These are phyloP conservation scores for Tinamus major DNA, from an alignment of 2,797 vertebrate species.

Conservation along the genomic window DNA sequence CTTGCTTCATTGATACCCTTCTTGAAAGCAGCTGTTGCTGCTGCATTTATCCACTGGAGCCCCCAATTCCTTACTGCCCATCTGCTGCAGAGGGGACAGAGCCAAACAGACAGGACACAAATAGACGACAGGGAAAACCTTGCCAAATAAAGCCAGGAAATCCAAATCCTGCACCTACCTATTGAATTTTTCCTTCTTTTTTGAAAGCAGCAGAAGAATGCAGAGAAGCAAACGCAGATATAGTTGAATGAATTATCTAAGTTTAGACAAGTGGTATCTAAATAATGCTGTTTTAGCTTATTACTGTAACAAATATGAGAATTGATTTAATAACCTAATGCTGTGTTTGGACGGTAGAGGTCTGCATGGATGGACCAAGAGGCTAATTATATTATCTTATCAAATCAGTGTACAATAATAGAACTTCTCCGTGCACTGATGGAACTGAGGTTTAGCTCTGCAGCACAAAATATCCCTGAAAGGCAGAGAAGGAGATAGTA, in stretches of 20 bases:
- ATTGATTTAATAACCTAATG: slow-evolving; percentile 69
- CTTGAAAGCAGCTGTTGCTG: slow-evolving; percentile 50
- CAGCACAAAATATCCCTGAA: slow-evolving; percentile 12
- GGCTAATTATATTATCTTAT: slow-evolving; percentile 59
- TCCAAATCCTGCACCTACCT: slow-evolving; percentile 6
- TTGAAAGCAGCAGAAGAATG: slow-evolving; percentile 40
- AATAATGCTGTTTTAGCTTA: slow-evolving; percentile 58
- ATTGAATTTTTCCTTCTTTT: slow-evolving; percentile 22
- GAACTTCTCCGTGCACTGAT: slow-evolving; percentile 15
- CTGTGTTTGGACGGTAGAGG: slow-evolving; percentile 51
- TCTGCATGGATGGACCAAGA: slow-evolving; percentile 39
- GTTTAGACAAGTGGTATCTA: slow-evolving; percentile 52
- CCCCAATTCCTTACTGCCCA: slow-evolving; percentile 37
- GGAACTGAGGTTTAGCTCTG: slow-evolving; percentile 2
- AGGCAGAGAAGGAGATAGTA: background rate
- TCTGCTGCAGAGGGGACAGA: slow-evolving; percentile 40
- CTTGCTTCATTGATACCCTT: slow-evolving; percentile 18
- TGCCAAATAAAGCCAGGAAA: slow-evolving; percentile 13
- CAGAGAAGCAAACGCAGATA: slow-evolving; percentile 41
- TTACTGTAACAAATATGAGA: slow-evolving; percentile 10
- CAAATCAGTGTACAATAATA: slow-evolving; percentile 53
- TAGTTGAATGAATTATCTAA: slow-evolving; percentile 28
- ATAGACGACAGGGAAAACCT: background rate
- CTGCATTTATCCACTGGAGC: slow-evolving; percentile 44
- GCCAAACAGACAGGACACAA: background rate